A percentile compares a stretch with the other conserved stretches of the same genome.
These are phyloP conservation scores for Thaleichthys pacificus DNA, from an alignment of 2,797 vertebrate genomes.

Conservation along the genomic window DNA sequence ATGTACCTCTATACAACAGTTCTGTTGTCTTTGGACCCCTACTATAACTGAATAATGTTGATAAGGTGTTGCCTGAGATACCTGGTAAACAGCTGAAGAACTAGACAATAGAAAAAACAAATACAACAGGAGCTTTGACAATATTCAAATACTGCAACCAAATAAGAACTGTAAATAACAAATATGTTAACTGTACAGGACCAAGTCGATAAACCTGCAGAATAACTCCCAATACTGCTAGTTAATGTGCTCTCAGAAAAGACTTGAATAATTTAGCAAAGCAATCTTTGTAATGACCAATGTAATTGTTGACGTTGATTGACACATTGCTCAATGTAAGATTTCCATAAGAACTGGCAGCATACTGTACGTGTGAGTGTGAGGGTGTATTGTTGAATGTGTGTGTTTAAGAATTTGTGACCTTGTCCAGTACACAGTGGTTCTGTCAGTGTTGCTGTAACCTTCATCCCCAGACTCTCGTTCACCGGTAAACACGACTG, in stretches of 20 bases:
- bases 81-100: too few relatives aligned
- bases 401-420: slow-evolving; percentile 29
- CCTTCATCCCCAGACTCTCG: not conserved
- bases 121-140: too few relatives aligned
- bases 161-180: too few relatives aligned
- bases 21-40: too few relatives aligned
- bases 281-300: slow-evolving; percentile 21
- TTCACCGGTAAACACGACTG: not conserved
- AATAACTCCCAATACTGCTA: not conserved
- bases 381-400: slow-evolving; percentile 42
- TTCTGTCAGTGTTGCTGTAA: slow-evolving; percentile 1
- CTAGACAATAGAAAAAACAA: too few relatives aligned
- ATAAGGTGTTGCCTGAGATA: too few relatives aligned
- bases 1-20: slow-evolving; percentile 33
- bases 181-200: not conserved
- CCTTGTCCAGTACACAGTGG: slow-evolving; percentile 41
- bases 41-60: too few relatives aligned
- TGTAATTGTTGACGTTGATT: slow-evolving; percentile 29
- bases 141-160: too few relatives aligned
- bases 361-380: not conserved
- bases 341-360: slow-evolving; percentile 34
- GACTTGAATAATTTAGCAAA: slow-evolving; percentile 27
- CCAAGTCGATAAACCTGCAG: not conserved
- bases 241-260: slow-evolving; percentile 35
- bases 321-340: slow-evolving; percentile 12